These are phyloP conservation scores for Fregetta grallaria DNA, from an alignment of 2,113 vertebrate species.

Conservation along the genomic window DNA sequence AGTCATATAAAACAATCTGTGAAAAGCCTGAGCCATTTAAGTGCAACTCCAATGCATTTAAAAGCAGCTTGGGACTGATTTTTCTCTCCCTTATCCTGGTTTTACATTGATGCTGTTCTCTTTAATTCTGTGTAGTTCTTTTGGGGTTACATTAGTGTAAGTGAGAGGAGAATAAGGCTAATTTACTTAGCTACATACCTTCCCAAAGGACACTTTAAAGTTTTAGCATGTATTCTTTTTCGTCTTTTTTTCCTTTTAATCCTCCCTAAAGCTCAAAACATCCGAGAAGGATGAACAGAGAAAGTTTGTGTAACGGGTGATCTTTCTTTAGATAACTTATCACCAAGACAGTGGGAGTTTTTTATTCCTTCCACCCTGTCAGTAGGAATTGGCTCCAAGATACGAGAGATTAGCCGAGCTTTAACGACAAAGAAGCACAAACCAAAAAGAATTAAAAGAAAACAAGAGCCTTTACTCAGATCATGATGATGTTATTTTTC, in stretches of 20 bases:
- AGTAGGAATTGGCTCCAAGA: conserved; percentile 45
- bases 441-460: conserved; percentile 63
- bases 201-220: neutral
- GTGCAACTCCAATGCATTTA: neutral
- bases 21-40: neutral
- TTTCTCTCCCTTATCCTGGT: neutral
- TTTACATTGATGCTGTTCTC: neutral
- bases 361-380: conserved; percentile 43
- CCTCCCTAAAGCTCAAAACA: conserved; percentile 28
- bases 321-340: conserved; percentile 56
- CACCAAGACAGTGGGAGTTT: conserved; percentile 27
- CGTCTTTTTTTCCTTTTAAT: neutral
- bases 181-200: neutral
- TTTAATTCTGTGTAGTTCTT: neutral
- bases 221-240: neutral
- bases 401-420: conserved; percentile 32
- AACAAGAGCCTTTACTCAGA: conserved; percentile 44
- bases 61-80: neutral
- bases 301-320: conserved; percentile 17
- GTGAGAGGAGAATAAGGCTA: neutral
- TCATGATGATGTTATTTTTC: conserved; percentile 11
- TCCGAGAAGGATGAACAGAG: conserved; percentile 10
- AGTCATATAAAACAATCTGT: neutral
- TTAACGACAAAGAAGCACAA: conserved; percentile 58
- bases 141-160: neutral